phyloP scores from a whole-genome alignment of 53 echinoderm and acorn worm species.

The Temnopleurus reevesii region DNA sequence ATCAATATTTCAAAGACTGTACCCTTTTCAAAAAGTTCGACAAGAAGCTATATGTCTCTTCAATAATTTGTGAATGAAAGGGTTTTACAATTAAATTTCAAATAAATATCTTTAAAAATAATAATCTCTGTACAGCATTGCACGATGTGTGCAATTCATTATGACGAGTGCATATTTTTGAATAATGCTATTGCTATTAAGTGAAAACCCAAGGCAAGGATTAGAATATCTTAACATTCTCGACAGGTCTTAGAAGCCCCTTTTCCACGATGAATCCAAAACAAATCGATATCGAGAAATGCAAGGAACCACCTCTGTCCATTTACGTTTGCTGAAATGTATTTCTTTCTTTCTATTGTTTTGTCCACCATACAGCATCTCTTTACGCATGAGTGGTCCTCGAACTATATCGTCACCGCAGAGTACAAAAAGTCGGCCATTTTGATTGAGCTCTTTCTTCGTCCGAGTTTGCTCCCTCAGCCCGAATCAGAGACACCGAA shows the following conservation, averaged over 20 bases:
- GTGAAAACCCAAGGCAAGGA: not conserved
- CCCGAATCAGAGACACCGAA: not conserved
- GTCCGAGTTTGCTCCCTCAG: slow-evolving; percentile 3
- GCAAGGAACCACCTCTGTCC: not conserved
- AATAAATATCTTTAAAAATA: too few species aligned
- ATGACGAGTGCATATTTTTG: too few species aligned
- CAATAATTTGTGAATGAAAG: too few species aligned
- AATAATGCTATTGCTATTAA: slow-evolving; percentile 11
- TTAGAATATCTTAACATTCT: not conserved
- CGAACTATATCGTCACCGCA: not conserved
- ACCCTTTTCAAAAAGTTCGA: too few species aligned
- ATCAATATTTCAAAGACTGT: too few species aligned
- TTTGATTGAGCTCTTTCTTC: not conserved
- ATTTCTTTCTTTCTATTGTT: not conserved
- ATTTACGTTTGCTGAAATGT: slow-evolving; percentile 25
- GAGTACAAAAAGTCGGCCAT: not conserved
- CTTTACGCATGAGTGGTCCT: not conserved
- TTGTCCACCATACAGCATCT: not conserved
- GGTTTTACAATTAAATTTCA: too few species aligned
- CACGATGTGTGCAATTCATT: too few species aligned
- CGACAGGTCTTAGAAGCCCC: not conserved
- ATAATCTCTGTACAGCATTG: too few species aligned
- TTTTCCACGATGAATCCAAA: slow-evolving; percentile 24
- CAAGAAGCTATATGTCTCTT: too few species aligned
- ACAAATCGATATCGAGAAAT: slow-evolving; percentile 26